Evolutionary conservation across 2,113 vertebrate species (phyloP), one percentile per base, ranked within the genome.

Genomic region (Antennarius striatus): DNA sequence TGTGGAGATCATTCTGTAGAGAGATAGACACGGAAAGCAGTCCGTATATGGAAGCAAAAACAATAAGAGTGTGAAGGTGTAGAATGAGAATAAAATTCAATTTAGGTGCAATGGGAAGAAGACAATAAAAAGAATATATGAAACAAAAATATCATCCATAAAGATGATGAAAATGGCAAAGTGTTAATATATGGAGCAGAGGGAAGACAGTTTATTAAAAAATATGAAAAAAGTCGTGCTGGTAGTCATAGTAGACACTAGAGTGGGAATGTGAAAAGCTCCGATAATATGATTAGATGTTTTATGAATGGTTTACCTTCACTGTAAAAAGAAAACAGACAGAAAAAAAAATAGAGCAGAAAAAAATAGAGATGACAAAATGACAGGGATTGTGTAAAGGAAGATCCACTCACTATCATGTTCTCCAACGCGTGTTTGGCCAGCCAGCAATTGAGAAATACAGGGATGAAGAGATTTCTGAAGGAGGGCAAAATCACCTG

Each of bases 391-490:
- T 69, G 71, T 7, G 17, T 43, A 29, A 56, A 32, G 12, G 45
- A 6, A 55, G 42, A 56, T 29, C 73, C 66, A 75, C 93, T 93
- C 81, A 95, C 94, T 39, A 95, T 95, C 93, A 95, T 94, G 91
- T 95, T 95, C 83, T 95, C 93, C 88, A 95, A 68, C 13, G 94
- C 92, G 12, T 93, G 93, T 77, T 95, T 95, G 70, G 94, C 94
- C 80, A 95, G 83, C 94, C 94, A 95, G 90, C 94, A 95, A 80
- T 95, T 95, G 68, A 95, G 93, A 81, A 95, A 95, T 47, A 95
- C 93, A 0, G 94, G 94, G 73, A 95, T 94, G 86, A 94, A 95
- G 75, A 94, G 85, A 73, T 93, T 94, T 87, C 88, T 89, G 68
- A 94, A 73, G 53, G 92, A 91, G 11, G 92, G 92, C 75, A 93